These are phyloP conservation scores for Rhyzopertha dominica DNA, from an alignment of 1,140 invertebrate genomes.

Conservation along the genomic window DNA sequence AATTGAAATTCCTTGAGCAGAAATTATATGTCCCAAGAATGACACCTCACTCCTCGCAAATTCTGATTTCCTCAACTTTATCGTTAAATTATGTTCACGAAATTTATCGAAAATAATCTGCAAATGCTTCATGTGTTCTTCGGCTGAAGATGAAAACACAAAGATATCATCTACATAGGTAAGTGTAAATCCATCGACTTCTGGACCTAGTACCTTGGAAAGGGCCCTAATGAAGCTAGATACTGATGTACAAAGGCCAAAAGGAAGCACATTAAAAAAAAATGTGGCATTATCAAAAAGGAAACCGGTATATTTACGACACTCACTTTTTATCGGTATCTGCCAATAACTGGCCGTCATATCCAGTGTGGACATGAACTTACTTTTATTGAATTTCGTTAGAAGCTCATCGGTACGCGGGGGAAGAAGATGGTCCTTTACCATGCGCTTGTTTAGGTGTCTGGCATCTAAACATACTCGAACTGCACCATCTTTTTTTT, in stretches of 20 bases:
- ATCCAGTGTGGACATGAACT: slow-evolving; percentile 10
- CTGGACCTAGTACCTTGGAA: background rate
- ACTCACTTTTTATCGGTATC: slow-evolving; percentile 15
- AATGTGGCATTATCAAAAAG: slow-evolving; percentile 1
- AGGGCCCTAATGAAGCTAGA: slow-evolving; percentile 4
- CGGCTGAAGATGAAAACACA: slow-evolving; percentile 38
- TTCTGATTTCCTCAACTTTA: slow-evolving; percentile 46
- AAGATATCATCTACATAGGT: slow-evolving; percentile 47
- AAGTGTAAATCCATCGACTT: background rate
- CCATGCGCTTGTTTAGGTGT: background rate
- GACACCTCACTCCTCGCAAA: slow-evolving; percentile 42
- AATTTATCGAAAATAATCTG: slow-evolving; percentile 41
- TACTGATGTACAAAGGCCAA: slow-evolving; percentile 9
- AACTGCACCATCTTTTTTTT: slow-evolving; percentile 14
- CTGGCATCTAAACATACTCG: slow-evolving; percentile 10
- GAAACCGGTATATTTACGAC: slow-evolving; percentile 11
- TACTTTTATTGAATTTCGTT: background rate
- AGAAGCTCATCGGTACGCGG: slow-evolving; percentile 1
- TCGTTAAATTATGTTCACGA: slow-evolving; percentile 41
- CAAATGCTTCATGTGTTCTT: slow-evolving; percentile 45
- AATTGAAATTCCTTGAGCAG: slow-evolving; percentile 21
- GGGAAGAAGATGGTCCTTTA: background rate
- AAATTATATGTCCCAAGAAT: slow-evolving; percentile 43
- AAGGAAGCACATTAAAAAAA: slow-evolving; percentile 12
- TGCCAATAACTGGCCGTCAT: slow-evolving; percentile 11